phyloP scores from a whole-genome alignment of 2,797 vertebrate genomes.

The Acipenser oxyrinchus region DNA sequence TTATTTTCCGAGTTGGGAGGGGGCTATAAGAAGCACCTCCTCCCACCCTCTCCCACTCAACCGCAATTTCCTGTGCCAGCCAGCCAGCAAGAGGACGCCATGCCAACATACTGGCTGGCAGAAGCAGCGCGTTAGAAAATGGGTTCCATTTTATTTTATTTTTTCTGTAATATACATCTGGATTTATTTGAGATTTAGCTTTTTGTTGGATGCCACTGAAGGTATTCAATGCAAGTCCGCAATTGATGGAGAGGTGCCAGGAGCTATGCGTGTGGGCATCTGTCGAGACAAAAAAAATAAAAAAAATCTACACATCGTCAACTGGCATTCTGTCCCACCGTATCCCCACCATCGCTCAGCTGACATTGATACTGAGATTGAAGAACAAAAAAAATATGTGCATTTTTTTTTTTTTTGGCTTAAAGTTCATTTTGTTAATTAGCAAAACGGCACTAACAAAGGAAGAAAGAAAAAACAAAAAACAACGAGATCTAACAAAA shows the following conservation, averaged over 20 bases:
- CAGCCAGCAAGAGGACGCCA: conserved; percentile 58
- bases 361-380: conserved; percentile 44
- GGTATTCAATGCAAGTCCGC: conserved; percentile 24
- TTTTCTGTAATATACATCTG: conserved; percentile 11
- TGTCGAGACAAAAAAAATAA: conserved; percentile 55
- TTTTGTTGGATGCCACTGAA: conserved; percentile 40
- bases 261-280: conserved; percentile 70
- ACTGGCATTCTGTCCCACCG: neutral
- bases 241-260: conserved; percentile 52
- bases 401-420: neutral
- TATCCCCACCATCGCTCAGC: conserved; percentile 35
- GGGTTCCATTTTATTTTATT: conserved; percentile 4
- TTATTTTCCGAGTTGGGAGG: conserved; percentile 24
- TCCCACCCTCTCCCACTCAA: conserved; percentile 38
- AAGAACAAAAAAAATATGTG: conserved; percentile 41
- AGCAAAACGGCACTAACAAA: conserved; percentile 35
- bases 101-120: conserved; percentile 50
- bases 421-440: conserved; percentile 55
- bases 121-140: conserved; percentile 31
- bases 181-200: conserved; percentile 28
- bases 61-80: conserved; percentile 55
- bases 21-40: conserved; percentile 55
- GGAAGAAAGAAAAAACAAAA: conserved; percentile 29
- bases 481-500: conserved; percentile 43
- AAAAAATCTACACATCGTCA: neutral